phyloP scores from a whole-genome alignment of 2,888 invertebrate genomes.

The Unio pictorum region DNA sequence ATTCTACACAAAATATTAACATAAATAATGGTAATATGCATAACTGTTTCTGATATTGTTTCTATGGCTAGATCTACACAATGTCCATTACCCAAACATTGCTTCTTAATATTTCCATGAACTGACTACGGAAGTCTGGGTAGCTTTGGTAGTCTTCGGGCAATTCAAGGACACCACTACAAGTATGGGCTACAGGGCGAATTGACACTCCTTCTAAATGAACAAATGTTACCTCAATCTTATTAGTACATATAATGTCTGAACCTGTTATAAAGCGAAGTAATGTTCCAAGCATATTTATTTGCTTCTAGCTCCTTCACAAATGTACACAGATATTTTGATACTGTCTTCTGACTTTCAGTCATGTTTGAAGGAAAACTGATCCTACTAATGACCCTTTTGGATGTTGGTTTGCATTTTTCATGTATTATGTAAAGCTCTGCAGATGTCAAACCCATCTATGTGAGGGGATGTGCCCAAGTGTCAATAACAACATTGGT shows the following conservation, averaged over 20 bases:
- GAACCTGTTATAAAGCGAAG: not conserved
- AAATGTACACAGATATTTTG: not conserved
- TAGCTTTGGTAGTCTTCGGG: not conserved
- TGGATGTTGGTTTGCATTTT: not conserved
- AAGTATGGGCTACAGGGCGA: not conserved
- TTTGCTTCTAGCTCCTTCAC: conserved; percentile 2
- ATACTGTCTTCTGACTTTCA: not conserved
- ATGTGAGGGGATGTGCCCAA: not conserved
- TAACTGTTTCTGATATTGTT: too few species aligned
- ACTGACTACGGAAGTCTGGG: not conserved
- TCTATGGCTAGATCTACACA: not conserved
- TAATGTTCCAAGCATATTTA: not conserved
- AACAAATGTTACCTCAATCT: not conserved
- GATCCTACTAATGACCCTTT: not conserved
- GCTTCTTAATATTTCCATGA: not conserved
- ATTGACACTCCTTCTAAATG: not conserved
- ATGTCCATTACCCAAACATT: not conserved
- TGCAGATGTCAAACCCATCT: too few species aligned
- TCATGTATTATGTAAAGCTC: not conserved
- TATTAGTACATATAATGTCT: not conserved
- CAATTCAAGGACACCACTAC: not conserved
- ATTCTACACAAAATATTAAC: too few species aligned
- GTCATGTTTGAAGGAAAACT: not conserved
- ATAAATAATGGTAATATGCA: too few species aligned
- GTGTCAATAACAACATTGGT: conserved; percentile 2